Evolutionary conservation across 92 coral and sea anemone species (phyloP).

Genomic region (Siderastrea radians): DNA sequence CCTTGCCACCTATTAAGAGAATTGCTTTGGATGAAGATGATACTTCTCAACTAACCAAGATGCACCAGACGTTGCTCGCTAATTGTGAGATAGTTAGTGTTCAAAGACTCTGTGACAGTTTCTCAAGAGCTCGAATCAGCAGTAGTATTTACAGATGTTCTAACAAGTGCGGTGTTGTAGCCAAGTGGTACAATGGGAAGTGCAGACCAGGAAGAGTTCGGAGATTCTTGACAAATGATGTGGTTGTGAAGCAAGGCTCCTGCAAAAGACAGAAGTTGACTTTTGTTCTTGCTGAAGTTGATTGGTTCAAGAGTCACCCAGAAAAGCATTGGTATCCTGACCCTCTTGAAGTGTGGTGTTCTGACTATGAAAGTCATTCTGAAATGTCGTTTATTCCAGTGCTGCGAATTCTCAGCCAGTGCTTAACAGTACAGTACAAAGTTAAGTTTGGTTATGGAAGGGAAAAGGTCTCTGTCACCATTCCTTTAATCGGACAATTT

Average conservation of each 20-base stretch:
- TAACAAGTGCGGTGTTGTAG: slow-evolving; percentile 26
- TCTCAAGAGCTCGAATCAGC: slow-evolving; percentile 30
- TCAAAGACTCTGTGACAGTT: slow-evolving; percentile 36
- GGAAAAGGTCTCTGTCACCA: slow-evolving; percentile 6
- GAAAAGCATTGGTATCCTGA: slow-evolving; percentile 36
- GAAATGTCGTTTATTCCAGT: slow-evolving; percentile 53
- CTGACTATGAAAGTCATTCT: slow-evolving; percentile 37
- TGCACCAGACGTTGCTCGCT: slow-evolving; percentile 36
- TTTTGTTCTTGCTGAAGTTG: slow-evolving; percentile 60
- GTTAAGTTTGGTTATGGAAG: slow-evolving; percentile 16
- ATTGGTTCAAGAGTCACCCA: slow-evolving; percentile 55
- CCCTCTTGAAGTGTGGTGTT: slow-evolving; percentile 62
- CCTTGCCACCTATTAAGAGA: slow-evolving; percentile 23
- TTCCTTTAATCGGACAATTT: no score
- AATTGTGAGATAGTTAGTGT: slow-evolving; percentile 28
- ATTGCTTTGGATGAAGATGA: slow-evolving; percentile 32
- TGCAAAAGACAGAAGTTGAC: slow-evolving; percentile 41
- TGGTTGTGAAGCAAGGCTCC: slow-evolving; percentile 3
- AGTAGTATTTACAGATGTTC: slow-evolving; percentile 33
- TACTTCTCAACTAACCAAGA: slow-evolving; percentile 19
- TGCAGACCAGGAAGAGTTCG: slow-evolving; percentile 48
- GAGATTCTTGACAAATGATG: slow-evolving; percentile 51
- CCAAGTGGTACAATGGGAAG: slow-evolving; percentile 54
- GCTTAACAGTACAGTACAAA: slow-evolving; percentile 42
- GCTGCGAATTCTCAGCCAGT: slow-evolving; percentile 26